Evolutionary conservation across 1,140 invertebrate species (phyloP).

Genomic region (Eumaeus atala): DNA sequence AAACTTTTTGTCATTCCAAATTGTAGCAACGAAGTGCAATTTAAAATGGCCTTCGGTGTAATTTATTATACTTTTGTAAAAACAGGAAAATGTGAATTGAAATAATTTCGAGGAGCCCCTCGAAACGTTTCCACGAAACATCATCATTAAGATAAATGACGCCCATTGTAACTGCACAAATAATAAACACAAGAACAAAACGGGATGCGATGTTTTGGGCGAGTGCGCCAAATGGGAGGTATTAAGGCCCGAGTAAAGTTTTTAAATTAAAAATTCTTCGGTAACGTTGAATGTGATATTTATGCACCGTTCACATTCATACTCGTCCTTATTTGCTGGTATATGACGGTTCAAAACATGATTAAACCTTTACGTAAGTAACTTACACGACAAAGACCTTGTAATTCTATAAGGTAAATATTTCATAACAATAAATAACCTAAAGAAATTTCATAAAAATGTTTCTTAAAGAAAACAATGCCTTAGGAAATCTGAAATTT

Average conservation of each 20-base stretch:
- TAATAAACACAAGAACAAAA: constrained; percentile 2
- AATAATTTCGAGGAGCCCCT: constrained; percentile 3
- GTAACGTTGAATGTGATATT: no score
- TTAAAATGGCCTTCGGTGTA: constrained; percentile 5
- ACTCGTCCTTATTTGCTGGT: no score
- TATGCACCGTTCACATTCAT: no score
- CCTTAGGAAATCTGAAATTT: no score
- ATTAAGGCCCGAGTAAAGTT: not conserved
- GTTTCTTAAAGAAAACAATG: no score
- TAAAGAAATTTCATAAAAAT: no score
- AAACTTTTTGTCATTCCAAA: constrained; percentile 1
- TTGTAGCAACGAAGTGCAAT: not conserved
- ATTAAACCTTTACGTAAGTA: not conserved
- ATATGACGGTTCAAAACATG: no score
- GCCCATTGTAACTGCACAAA: not conserved
- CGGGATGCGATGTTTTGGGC: constrained; percentile 6
- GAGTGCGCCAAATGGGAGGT: constrained; percentile 5
- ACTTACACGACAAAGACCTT: not conserved
- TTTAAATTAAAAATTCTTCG: not conserved
- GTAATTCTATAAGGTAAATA: not conserved
- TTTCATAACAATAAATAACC: no score
- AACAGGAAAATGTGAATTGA: constrained; percentile 10
- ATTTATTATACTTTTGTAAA: constrained; percentile 9
- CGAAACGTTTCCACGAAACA: constrained; percentile 6
- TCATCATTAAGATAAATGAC: constrained; percentile 10